phyloP scores from a whole-genome alignment of 2,888 invertebrate genomes.

The Lycocerus yunnanus region DNA sequence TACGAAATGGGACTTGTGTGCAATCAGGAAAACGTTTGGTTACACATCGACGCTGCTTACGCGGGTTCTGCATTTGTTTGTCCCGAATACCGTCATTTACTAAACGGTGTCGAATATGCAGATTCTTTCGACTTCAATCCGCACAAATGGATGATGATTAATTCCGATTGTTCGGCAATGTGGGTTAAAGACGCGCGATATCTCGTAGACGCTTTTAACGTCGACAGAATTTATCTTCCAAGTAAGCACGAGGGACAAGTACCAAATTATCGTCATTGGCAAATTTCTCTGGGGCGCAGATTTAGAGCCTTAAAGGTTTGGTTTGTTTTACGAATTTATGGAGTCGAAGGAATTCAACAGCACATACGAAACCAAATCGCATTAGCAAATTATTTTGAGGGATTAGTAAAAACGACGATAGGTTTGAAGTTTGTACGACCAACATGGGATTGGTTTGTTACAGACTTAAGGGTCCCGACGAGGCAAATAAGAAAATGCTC shows the following conservation, averaged over 20 bases:
- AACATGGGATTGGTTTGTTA: constrained; percentile 81
- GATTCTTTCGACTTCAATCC: constrained; percentile 94
- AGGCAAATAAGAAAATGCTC: constrained; percentile 70
- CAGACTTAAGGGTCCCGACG: constrained; percentile 75
- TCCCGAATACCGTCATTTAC: constrained; percentile 83
- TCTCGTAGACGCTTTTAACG: constrained; percentile 84
- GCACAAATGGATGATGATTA: constrained; percentile 94
- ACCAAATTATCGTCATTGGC: constrained; percentile 78
- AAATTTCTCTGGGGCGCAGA: constrained; percentile 83
- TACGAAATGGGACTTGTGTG: constrained; percentile 84
- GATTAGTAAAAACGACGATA: constrained; percentile 70
- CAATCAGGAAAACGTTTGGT: constrained; percentile 75
- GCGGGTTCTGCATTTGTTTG: constrained; percentile 91
- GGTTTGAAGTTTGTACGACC: constrained; percentile 73
- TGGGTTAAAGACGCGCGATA: constrained; percentile 84
- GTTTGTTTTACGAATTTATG: constrained; percentile 86
- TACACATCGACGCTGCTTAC: constrained; percentile 96
- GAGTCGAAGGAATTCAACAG: constrained; percentile 77
- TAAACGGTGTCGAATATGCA: constrained; percentile 77
- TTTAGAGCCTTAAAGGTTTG: constrained; percentile 93
- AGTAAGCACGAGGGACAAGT: constrained; percentile 70
- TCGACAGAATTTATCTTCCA: constrained; percentile 86
- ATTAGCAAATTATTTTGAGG: constrained; percentile 79
- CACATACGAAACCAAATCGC: constrained; percentile 76
- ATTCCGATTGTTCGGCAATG: constrained; percentile 94